phyloP scores from a whole-genome alignment of 1,140 invertebrate species.

The Yoshiicerus persimilis region DNA sequence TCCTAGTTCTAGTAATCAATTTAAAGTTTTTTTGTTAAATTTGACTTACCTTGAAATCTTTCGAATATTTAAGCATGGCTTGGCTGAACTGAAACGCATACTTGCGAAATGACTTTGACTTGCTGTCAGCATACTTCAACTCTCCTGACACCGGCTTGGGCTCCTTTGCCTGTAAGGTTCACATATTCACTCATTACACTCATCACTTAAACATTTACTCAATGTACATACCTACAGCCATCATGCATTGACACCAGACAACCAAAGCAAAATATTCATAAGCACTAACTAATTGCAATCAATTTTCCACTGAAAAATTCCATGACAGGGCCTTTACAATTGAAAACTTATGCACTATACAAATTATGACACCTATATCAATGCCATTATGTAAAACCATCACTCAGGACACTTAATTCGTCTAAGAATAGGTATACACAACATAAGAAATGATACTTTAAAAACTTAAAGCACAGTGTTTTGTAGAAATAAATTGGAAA shows the following conservation, averaged over 20 bases:
- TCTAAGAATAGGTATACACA: no score
- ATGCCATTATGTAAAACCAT: no score
- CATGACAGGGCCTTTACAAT: background rate
- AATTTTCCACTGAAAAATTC: background rate
- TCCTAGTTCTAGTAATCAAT: no score
- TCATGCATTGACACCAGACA: slow-evolving; percentile 14
- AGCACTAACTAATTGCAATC: background rate
- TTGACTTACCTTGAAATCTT: slow-evolving; percentile 72
- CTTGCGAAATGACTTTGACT: slow-evolving; percentile 72
- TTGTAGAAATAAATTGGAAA: no score
- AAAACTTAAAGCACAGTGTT: no score
- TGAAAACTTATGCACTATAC: background rate
- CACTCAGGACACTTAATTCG: no score
- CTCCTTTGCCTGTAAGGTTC: slow-evolving; percentile 57
- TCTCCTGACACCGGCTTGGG: slow-evolving; percentile 67
- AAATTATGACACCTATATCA: background rate
- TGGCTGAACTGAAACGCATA: slow-evolving; percentile 77
- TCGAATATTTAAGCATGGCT: slow-evolving; percentile 74
- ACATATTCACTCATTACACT: slow-evolving; percentile 23
- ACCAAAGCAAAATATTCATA: background rate
- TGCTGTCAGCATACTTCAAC: slow-evolving; percentile 74
- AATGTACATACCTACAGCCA: no score
- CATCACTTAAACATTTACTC: background rate
- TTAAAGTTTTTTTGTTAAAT: no score
- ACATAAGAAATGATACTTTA: no score